Evolutionary conservation across 1,140 invertebrate genomes (phyloP), one percentile per base, ranked within the genome.

Genomic region (Apis dorsata): DNA sequence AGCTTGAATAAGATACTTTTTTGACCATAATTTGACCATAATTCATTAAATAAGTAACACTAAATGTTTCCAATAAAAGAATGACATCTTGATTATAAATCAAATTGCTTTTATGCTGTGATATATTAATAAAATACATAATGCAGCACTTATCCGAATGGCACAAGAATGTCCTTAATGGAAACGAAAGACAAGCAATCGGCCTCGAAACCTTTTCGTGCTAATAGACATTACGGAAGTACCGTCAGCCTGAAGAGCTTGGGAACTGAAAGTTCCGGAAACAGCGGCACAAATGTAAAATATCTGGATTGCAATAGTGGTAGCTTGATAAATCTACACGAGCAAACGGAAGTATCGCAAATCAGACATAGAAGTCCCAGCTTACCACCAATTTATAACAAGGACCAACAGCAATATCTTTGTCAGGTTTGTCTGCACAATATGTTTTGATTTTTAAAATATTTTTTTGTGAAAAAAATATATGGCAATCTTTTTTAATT

Each of bases 341-440:
- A 92, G 24, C 83, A 89, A 21, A 57, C 81, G 17, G 91, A 93
- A 79, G 70, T 80, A 21, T 82, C 88, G 44, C 86, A 79, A 53
- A 75, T 81, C n/a, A 87, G 81, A 69, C 84, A 94, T 62, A 91
- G 95, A 86, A 96, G 95, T 85, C 95, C 95, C 2, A 95, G 95
- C 84, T 85, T 96, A 44, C 95, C 95, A 1, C 95, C 95, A 0
- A 95, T 96, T 81, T 94, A 94, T 71, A 94, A 91, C 75, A 93
- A 93, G 69, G 94, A 95, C 7, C 88, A 91, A 13, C 88, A 89
- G 15, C 90, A 88, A 21, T 90, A 90, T 68, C 79, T 84, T 12
- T 79, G 49, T 15, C 90, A 90, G 81, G 88, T 91, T 73, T n/a
- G 80, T 76, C 3, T 13, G 62, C 55, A n/a, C 75, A 68, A 15